These are phyloP conservation scores for Bactericera cockerelli DNA, from an alignment of 1,140 invertebrate species.

Conservation along the genomic window DNA sequence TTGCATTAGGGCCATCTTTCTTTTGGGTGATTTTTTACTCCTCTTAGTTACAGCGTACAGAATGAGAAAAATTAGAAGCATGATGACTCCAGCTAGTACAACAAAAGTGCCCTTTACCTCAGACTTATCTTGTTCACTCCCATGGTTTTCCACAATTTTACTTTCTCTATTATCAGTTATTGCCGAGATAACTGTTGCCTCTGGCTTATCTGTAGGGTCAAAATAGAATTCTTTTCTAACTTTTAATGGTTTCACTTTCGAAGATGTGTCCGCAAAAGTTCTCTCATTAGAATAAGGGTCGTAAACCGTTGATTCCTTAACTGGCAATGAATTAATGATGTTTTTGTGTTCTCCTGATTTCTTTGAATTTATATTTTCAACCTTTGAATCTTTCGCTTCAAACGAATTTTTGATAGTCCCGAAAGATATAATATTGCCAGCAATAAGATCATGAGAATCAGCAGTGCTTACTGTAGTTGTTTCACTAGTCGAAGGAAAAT, in stretches of 20 bases:
- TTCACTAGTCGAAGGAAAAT: too few relatives aligned
- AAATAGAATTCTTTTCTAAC: not conserved
- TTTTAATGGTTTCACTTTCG: not conserved
- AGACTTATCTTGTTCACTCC: not conserved
- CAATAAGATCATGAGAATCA: too few relatives aligned
- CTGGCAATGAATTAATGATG: too few relatives aligned
- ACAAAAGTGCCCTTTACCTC: not conserved
- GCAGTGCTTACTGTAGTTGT: too few relatives aligned
- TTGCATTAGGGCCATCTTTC: not conserved
- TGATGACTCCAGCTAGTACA: not conserved
- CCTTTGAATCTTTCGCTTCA: not conserved
- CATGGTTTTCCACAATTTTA: not conserved
- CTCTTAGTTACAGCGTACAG: not conserved
- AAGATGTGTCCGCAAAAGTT: not conserved
- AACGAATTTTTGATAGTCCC: not conserved
- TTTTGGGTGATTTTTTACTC: not conserved
- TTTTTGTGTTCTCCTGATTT: too few relatives aligned
- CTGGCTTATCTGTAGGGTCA: not conserved
- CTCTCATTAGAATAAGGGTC: not conserved
- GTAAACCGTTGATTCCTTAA: too few relatives aligned
- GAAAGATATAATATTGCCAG: too few relatives aligned
- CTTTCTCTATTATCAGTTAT: not conserved
- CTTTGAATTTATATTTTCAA: not conserved
- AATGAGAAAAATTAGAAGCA: not conserved
- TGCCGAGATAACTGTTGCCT: not conserved